phyloP scores from a whole-genome alignment of 2,888 invertebrate species.

The Drosophila phalerata region DNA sequence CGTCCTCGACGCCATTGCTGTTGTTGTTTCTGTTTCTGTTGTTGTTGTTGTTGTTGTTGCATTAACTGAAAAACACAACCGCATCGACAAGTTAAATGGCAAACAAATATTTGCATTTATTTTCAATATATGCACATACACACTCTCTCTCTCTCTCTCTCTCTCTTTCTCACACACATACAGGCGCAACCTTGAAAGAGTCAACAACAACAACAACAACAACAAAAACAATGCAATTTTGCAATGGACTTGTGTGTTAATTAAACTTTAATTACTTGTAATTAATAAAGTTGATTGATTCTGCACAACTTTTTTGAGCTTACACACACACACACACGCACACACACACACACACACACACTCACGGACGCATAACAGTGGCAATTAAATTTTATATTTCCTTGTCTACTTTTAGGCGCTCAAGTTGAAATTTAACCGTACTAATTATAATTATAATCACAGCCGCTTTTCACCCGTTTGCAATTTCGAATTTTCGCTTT shows the following conservation, averaged over 20 bases:
- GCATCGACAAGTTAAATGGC: slow-evolving; percentile 61
- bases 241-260: slow-evolving; percentile 56
- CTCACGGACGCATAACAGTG: not conserved
- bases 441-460: not conserved
- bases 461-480: not conserved
- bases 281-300: slow-evolving; percentile 74
- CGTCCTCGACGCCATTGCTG: slow-evolving; percentile 6
- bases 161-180: slow-evolving; percentile 31
- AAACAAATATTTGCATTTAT: slow-evolving; percentile 71
- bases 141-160: slow-evolving; percentile 15
- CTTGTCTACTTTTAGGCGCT: slow-evolving; percentile 35
- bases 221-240: slow-evolving; percentile 42
- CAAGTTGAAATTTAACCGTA: not conserved
- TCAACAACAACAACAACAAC: slow-evolving; percentile 25
- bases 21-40: slow-evolving; percentile 11
- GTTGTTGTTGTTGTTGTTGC: slow-evolving; percentile 18
- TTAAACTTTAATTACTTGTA: slow-evolving; percentile 76
- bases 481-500: not conserved
- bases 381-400: not conserved
- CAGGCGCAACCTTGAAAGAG: slow-evolving; percentile 67
- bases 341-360: slow-evolving; percentile 8
- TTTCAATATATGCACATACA: slow-evolving; percentile 31
- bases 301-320: slow-evolving; percentile 30
- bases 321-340: slow-evolving; percentile 11
- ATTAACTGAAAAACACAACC: slow-evolving; percentile 44